These are phyloP conservation scores for Ephialtes manifestator DNA, from an alignment of 2,888 invertebrate species.

Conservation along the genomic window DNA sequence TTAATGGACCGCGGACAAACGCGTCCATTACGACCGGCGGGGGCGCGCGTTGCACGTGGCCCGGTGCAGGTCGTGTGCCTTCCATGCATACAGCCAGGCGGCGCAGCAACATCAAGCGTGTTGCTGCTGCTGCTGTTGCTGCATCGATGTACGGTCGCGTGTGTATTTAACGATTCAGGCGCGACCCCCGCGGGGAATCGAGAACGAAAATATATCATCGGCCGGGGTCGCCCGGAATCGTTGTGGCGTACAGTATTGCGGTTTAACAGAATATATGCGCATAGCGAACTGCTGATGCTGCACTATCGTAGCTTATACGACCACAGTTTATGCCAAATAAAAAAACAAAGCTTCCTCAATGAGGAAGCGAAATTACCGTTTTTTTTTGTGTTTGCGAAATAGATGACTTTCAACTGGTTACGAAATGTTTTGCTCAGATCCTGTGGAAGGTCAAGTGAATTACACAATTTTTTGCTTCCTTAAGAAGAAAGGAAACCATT, in stretches of 20 bases:
- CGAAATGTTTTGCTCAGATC: background rate
- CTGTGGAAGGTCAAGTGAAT: no score
- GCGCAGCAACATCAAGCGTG: constrained; percentile 15
- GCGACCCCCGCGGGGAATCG: constrained; percentile 56
- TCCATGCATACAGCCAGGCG: constrained; percentile 3
- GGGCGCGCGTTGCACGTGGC: constrained; percentile 67
- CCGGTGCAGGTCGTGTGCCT: constrained; percentile 38
- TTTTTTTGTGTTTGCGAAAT: background rate
- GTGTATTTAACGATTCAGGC: constrained; percentile 72
- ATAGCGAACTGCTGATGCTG: constrained; percentile 44
- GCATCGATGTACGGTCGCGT: constrained; percentile 67
- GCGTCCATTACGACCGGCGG: constrained; percentile 71
- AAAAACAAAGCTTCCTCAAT: background rate
- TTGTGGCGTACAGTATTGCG: constrained; percentile 17
- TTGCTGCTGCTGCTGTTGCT: background rate
- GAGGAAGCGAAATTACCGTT: background rate
- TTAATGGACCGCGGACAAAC: constrained; percentile 80
- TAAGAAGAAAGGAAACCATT: no score
- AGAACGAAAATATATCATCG: constrained; percentile 63
- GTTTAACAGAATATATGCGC: constrained; percentile 17
- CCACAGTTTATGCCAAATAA: constrained; percentile 6
- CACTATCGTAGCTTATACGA: background rate
- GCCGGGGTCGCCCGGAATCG: constrained; percentile 54
- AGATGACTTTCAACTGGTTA: background rate
- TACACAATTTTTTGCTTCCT: no score